These are phyloP conservation scores for Mechanitis messenoides DNA, from an alignment of 2,888 invertebrate species.

Conservation along the genomic window DNA sequence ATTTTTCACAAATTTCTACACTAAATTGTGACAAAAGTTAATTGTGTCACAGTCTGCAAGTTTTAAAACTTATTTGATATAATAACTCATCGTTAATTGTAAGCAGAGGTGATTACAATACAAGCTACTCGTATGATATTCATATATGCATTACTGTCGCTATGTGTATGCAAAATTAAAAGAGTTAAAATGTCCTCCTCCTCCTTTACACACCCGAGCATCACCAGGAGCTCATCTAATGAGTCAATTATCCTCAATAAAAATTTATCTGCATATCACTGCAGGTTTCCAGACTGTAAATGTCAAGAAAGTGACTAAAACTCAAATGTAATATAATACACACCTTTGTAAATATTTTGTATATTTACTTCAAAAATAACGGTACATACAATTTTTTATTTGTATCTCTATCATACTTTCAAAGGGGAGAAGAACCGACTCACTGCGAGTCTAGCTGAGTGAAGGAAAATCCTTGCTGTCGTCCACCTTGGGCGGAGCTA, in stretches of 20 bases:
- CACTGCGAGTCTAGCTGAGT: conserved; percentile 81
- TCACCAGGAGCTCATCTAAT: conserved; percentile 38
- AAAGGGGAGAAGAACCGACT: conserved; percentile 65
- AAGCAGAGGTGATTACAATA: conserved; percentile 70
- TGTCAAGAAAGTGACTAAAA: conserved; percentile 45
- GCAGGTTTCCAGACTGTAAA: conserved; percentile 41
- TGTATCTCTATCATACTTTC: conserved; percentile 69
- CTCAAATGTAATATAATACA: conserved; percentile 70
- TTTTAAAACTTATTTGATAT: conserved; percentile 49
- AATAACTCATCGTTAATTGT: conserved; percentile 62
- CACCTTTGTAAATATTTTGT: conserved; percentile 75
- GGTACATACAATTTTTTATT: conserved; percentile 75
- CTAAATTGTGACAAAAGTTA: conserved; percentile 74
- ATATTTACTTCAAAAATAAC: conserved; percentile 78
- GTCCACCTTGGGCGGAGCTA: conserved; percentile 89
- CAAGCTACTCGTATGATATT: conserved; percentile 69
- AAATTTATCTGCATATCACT: conserved; percentile 33
- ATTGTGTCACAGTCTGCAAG: conserved; percentile 56
- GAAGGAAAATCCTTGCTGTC: conserved; percentile 97
- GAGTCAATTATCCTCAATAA: conserved; percentile 32
- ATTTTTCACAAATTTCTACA: conserved; percentile 65
- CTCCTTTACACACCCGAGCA: conserved; percentile 43
- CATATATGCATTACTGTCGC: conserved; percentile 57
- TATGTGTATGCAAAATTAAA: conserved; percentile 62
- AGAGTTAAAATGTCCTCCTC: conserved; percentile 61